Percentiles rank a stretch among this genome's conserved stretches.
These are phyloP conservation scores for Grapholita molesta DNA, from an alignment of 1,140 invertebrate genomes.

Conservation along the genomic window DNA sequence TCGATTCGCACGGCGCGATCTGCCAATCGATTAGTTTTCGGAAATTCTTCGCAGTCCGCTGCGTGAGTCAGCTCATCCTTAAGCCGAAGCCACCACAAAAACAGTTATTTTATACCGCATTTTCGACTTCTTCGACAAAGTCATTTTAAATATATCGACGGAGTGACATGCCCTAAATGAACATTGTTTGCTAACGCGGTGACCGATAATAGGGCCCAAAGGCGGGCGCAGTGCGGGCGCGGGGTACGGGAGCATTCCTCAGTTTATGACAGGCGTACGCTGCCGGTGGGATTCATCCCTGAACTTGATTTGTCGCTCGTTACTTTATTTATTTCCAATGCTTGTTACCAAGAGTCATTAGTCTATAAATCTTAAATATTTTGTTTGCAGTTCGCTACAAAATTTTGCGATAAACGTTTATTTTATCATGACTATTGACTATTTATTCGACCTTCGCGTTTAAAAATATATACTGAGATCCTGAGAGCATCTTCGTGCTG, in stretches of 20 bases:
- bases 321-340: slow-evolving; percentile 8
- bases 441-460: too few relatives aligned
- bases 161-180: slow-evolving; percentile 6
- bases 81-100: background rate
- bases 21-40: slow-evolving; percentile 32
- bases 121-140: background rate
- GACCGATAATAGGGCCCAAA: slow-evolving; percentile 32
- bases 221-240: slow-evolving; percentile 17
- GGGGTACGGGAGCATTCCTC: slow-evolving; percentile 33
- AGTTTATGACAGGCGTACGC: slow-evolving; percentile 35
- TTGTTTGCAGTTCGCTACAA: background rate
- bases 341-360: background rate
- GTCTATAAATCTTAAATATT: background rate
- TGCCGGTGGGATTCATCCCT: slow-evolving; percentile 18
- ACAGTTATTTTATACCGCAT: background rate
- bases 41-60: background rate
- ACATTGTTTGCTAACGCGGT: slow-evolving; percentile 31
- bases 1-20: slow-evolving; percentile 39
- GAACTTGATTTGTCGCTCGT: slow-evolving; percentile 24
- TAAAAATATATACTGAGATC: background rate
- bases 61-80: background rate
- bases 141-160: background rate
- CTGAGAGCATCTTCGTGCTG: background rate
- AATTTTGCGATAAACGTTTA: background rate
- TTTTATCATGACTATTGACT: background rate